A percentile compares a stretch with the other conserved stretches of the same genome.
Conservation (phyloP, 2,888 invertebrate genomes). For the Athalia circularis region DNA sequence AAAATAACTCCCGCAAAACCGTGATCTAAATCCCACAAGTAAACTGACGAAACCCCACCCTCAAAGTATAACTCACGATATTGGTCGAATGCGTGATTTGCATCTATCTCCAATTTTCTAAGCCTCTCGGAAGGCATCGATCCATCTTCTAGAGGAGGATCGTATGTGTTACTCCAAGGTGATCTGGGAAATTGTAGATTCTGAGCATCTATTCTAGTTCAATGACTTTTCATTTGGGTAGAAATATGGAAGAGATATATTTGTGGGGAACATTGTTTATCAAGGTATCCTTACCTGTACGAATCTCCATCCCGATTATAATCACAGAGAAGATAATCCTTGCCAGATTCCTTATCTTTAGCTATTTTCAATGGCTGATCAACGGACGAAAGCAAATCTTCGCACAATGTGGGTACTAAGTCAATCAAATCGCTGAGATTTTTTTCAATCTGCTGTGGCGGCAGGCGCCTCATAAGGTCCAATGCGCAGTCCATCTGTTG, state of each 20-base stretch:
- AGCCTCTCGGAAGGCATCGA: constrained; percentile 98
- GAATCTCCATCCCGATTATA: constrained; percentile 99
- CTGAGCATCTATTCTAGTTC: no score
- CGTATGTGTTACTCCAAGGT: constrained; percentile 99
- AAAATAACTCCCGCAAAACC: constrained; percentile 98
- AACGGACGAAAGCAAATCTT: constrained; percentile 96
- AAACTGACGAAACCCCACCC: constrained; percentile 99
- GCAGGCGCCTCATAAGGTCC: constrained; percentile 98
- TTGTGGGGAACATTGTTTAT: neutral
- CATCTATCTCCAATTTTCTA: constrained; percentile 96
- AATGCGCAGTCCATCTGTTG: constrained; percentile 99
- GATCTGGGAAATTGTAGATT: constrained; percentile 78
- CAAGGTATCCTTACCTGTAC: constrained; percentile 80
- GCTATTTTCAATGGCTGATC: constrained; percentile 99
- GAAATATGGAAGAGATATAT: neutral
- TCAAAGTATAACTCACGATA: constrained; percentile 99
- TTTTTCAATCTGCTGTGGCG: constrained; percentile 99
- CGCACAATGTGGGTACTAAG: constrained; percentile 95
- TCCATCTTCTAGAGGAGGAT: constrained; percentile 98
- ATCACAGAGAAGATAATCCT: constrained; percentile 98
- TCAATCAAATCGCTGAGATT: constrained; percentile 98
- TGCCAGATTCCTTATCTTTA: constrained; percentile 94
- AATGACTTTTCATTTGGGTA: neutral
- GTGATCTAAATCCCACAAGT: constrained; percentile 99
- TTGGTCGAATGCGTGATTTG: constrained; percentile 98